phyloP scores from a whole-genome alignment of 2,888 invertebrate species.

The Sthenelais limicola region DNA sequence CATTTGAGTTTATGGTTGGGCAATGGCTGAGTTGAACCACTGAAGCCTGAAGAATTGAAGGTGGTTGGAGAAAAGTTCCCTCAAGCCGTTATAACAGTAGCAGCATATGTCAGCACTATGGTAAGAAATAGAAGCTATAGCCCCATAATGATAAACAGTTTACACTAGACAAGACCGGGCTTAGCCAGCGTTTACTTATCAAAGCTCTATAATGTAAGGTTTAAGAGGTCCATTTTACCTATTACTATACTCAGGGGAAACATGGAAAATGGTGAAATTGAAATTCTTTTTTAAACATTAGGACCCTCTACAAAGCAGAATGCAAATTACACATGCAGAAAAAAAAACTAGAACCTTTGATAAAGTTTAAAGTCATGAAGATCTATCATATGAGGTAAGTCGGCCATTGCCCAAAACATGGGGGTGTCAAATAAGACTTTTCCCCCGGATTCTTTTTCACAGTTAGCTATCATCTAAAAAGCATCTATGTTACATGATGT shows the following conservation, averaged over 20 bases:
- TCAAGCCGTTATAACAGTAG: slow-evolving; percentile 15
- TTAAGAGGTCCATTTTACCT: too few relatives aligned
- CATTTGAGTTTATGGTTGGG: too few relatives aligned
- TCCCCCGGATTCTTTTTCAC: too few relatives aligned
- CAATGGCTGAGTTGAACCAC: slow-evolving; percentile 30
- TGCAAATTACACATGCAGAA: slow-evolving; percentile 27
- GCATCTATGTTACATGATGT: too few relatives aligned
- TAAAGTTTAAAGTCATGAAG: not conserved
- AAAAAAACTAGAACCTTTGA: not conserved
- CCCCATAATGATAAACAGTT: too few relatives aligned
- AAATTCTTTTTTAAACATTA: slow-evolving; percentile 31
- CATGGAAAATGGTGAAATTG: slow-evolving; percentile 28
- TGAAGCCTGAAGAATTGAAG: slow-evolving; percentile 25
- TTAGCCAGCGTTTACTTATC: too few relatives aligned
- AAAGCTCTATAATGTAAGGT: too few relatives aligned
- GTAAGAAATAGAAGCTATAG: too few relatives aligned
- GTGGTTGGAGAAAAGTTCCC: slow-evolving; percentile 6
- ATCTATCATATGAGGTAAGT: slow-evolving; percentile 18
- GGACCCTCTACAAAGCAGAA: slow-evolving; percentile 26
- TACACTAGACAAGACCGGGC: too few relatives aligned
- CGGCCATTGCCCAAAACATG: slow-evolving; percentile 38
- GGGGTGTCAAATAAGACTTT: too few relatives aligned
- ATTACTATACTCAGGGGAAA: slow-evolving; percentile 16
- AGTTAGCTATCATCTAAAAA: too few relatives aligned
- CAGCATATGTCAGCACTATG: slow-evolving; percentile 27